A percentile compares a stretch with the other conserved stretches of the same genome.
These are phyloP conservation scores for Cnemophilus loriae DNA, from an alignment of 2,113 vertebrate species.

Conservation along the genomic window DNA sequence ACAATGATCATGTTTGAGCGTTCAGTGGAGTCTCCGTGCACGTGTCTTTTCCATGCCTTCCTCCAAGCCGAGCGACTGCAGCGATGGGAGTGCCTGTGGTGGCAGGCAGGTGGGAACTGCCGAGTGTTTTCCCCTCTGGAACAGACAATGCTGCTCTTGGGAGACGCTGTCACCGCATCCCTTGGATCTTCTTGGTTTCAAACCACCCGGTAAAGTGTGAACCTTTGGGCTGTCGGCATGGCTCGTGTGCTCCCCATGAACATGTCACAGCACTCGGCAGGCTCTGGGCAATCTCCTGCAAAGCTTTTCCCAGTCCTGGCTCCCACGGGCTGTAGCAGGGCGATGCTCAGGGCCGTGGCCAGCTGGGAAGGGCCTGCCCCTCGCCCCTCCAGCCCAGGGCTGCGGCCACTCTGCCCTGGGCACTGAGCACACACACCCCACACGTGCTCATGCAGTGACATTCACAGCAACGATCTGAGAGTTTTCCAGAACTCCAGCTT, in stretches of 20 bases:
- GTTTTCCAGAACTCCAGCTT: background rate
- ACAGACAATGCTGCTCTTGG: no score
- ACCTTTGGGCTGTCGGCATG: background rate
- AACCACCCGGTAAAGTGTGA: background rate
- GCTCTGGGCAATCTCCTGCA: background rate
- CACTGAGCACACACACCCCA: no score
- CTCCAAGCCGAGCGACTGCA: background rate
- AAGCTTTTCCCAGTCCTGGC: fast-evolving
- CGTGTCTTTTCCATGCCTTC: background rate
- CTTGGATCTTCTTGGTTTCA: background rate
- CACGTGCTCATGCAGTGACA: background rate
- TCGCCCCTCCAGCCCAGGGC: fast-evolving
- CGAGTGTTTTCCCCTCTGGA: fast-evolving
- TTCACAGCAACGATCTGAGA: background rate
- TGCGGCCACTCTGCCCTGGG: no score
- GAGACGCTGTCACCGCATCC: background rate
- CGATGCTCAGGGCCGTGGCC: fast-evolving
- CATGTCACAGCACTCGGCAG: background rate
- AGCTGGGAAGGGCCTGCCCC: background rate
- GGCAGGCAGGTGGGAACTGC: background rate
- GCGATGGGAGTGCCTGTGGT: background rate
- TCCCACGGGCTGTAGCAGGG: background rate
- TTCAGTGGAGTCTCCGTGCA: background rate
- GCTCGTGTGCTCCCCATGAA: background rate
- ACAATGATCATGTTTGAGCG: background rate